Evolutionary conservation across 2,113 vertebrate genomes (phyloP).

Genomic region (Trichomycterus rosablanca): DNA sequence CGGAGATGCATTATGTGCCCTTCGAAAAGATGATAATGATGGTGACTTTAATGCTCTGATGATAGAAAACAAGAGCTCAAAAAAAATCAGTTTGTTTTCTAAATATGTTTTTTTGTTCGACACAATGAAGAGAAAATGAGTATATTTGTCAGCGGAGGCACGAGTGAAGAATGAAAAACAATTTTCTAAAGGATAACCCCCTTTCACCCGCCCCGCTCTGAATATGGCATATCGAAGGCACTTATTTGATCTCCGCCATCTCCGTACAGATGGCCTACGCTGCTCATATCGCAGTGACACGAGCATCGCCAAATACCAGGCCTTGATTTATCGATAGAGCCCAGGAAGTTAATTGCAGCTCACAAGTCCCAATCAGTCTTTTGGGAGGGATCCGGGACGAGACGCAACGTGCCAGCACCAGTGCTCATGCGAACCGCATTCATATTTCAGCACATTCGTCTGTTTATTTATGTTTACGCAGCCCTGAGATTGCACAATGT

Average conservation of each 20-base stretch:
- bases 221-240: constrained; percentile 59
- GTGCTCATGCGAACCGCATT: constrained; percentile 65
- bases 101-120: constrained; percentile 36
- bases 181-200: constrained; percentile 62
- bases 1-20: constrained; percentile 9
- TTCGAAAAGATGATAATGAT: constrained; percentile 33
- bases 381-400: constrained; percentile 59
- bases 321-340: constrained; percentile 90
- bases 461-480: constrained; percentile 72
- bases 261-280: constrained; percentile 82
- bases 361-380: constrained; percentile 72
- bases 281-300: constrained; percentile 88
- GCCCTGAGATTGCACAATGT: constrained; percentile 56
- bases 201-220: constrained; percentile 46
- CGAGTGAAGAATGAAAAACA: constrained; percentile 63
- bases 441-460: constrained; percentile 67
- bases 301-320: constrained; percentile 85
- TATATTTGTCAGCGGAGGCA: constrained; percentile 40
- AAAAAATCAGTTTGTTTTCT: constrained; percentile 21
- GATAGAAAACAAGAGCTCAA: constrained; percentile 18
- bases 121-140: constrained; percentile 57
- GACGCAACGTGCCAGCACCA: constrained; percentile 61
- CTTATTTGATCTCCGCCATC: constrained; percentile 58
- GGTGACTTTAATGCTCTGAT: constrained; percentile 21
- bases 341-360: constrained; percentile 69